Base-by-base conservation (phyloP, 2,113 vertebrate genomes). In the Bolborhynchus lineola region DNA sequence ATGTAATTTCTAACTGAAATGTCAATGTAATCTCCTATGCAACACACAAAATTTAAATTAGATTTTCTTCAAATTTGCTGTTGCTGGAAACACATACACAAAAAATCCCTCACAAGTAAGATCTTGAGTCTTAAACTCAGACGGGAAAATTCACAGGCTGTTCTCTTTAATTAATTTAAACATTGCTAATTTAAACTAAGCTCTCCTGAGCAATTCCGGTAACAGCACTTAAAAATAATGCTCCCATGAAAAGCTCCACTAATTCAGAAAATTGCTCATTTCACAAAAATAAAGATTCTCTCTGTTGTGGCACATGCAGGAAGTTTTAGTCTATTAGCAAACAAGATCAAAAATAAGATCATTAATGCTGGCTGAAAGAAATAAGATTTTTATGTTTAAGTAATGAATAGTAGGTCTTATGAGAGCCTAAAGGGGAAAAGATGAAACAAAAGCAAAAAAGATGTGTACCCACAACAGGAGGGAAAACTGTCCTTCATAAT, bases 131-230 rank as follows among this genome's bases (percentile, higher is more conserved):
- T 82, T 86, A 91, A 91, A 93, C 20, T 94, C 72, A 74, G 77
- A 71, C 75, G 86, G 77, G 92, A 96, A 95, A 93, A 93, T 93
- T 95, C 94, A 86, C 69, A 94, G 80, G 52, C 88, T 0, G 5
- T 81, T 95, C 49, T 84, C 84, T 91, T 91, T 97, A 95, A 96
- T 97, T 97, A 96, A 91, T 93, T 92, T 95, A 93, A 96, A 94
- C 84, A 83, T 94, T 69, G 86, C 74, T 95, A 84, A 95, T 97
- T 92, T 95, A 93, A 97, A 82, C 63, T 72, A 87, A 94, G 82
- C 28, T 96, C 94, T 97, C 86, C 71, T 90, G 95, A 95, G 89
- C 94, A 95, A 97, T 95, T 95, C 67, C 0, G 0, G 89, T 82
- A 97, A 95, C 82, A 93, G 69, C 79, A 67, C 90, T 97, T 94